Evolutionary conservation across 1,140 invertebrate species (phyloP), one percentile per base, ranked within the genome.

Genomic region (Chrysoperla carnea): DNA sequence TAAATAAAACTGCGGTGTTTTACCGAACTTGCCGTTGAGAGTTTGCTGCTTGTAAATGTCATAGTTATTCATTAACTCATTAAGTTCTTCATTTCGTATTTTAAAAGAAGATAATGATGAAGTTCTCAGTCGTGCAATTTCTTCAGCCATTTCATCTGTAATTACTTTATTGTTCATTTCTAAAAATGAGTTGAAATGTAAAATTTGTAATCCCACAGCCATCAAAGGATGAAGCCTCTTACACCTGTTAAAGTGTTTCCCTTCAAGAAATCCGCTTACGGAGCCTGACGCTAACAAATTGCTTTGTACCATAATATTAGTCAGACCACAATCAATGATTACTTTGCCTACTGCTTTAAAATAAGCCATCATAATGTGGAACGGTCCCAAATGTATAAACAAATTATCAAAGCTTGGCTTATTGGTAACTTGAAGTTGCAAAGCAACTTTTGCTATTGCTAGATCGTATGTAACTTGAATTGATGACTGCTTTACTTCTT

Each of bases 391-490:
- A 17, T 50, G 48, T 28, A 58, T 57, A 41, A 57, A 60, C 13
- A 57, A 36, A 42, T 55, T 49, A 36, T 56, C 47, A 47, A 47
- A 56, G 36, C 6, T 43, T 8, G 39, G 46, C 41, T 37, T 36
- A 46, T 56, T 46, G 12, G 47, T 53, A 35, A 47, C 28, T 48
- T 63, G 60, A 36, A 63, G 53, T 54, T 61, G 49, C 4, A 60
- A 29, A 23, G 58, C 60, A 7, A 58, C 40, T 55, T 63, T 63
- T 11, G 60, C 59, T 17, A 61, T 59, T 6, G 53, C 56, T 7
- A 64, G 41, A 46, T 63, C 61, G 41, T 63, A 63, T 3, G 54
- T 55, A 1, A 62, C 58, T 40, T 55, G 33, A 3, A 54, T 56
- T 39, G 48, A 53, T 23, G 17, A 23, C 5, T 23, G 17, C 2